phyloP scores from a whole-genome alignment of 2,888 invertebrate species.

The Salpingus planirostris region DNA sequence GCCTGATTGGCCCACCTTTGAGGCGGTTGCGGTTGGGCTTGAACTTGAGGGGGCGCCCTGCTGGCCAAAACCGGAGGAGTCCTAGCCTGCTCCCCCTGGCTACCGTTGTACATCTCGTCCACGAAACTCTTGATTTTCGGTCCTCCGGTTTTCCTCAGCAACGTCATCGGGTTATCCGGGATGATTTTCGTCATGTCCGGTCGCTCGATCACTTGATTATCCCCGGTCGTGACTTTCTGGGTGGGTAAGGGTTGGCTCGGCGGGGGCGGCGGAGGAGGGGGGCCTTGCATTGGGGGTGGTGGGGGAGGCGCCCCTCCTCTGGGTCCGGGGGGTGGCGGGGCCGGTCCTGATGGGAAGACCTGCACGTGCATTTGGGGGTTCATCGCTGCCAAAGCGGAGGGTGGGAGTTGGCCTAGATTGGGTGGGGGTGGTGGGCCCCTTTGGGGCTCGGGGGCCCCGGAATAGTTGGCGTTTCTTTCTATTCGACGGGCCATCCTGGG shows the following conservation, averaged over 20 bases:
- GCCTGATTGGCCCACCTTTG: conserved; percentile 1
- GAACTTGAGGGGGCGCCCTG: conserved; percentile 25
- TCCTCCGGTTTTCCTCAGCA: conserved; percentile 59
- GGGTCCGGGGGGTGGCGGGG: conserved; percentile 30
- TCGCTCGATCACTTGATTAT: conserved; percentile 46
- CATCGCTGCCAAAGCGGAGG: conserved; percentile 53
- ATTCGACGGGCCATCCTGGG: conserved; percentile 81
- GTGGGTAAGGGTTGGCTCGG: conserved; percentile 50
- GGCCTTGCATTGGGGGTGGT: conserved; percentile 47
- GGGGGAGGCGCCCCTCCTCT: conserved; percentile 25
- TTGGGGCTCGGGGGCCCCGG: conserved; percentile 51
- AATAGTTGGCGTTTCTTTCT: conserved; percentile 61
- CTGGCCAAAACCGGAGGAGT: conserved; percentile 15
- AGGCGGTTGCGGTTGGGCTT: conserved; percentile 12
- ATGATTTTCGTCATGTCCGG: conserved; percentile 62
- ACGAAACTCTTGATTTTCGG: conserved; percentile 39
- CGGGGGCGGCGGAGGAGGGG: conserved; percentile 44
- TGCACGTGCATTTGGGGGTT: conserved; percentile 59
- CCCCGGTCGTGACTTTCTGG: conserved; percentile 43
- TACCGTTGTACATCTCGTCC: conserved; percentile 25
- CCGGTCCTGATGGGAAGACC: conserved; percentile 40
- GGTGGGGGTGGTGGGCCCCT: conserved; percentile 38
- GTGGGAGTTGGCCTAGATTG: conserved; percentile 46
- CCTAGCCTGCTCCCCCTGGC: conserved; percentile 29
- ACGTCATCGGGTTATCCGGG: conserved; percentile 62